Conservation (phyloP, 2,888 invertebrate genomes). For the Drosophila anomalata region DNA sequence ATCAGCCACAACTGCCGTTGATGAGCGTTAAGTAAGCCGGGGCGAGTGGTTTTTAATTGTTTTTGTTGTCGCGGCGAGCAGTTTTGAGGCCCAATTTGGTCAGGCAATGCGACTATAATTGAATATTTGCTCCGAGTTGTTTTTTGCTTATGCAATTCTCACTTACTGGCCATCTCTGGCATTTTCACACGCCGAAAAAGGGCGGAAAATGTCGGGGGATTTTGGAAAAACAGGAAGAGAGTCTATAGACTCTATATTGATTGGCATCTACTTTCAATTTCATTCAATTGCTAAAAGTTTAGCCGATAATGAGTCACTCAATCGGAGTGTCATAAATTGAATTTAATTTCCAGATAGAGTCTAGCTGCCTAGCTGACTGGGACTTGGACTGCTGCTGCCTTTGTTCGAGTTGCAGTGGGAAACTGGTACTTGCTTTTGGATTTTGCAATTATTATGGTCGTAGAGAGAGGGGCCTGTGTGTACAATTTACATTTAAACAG, state of each 20-base stretch:
- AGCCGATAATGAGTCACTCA: constrained; percentile 13
- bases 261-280: constrained; percentile 41
- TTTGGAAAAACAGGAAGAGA: constrained; percentile 21
- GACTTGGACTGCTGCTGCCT: constrained; percentile 20
- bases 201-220: constrained; percentile 5
- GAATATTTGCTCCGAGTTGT: constrained; percentile 26
- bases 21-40: constrained; percentile 67
- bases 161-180: constrained; percentile 13
- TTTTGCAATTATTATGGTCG: constrained; percentile 63
- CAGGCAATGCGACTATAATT: constrained; percentile 44
- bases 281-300: constrained; percentile 11
- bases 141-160: constrained; percentile 65
- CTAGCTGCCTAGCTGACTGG: constrained; percentile 4
- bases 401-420: constrained; percentile 28
- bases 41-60: constrained; percentile 73
- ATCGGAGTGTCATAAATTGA: constrained; percentile 33
- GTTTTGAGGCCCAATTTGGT: constrained; percentile 44
- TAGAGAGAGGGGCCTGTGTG: background rate
- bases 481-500: constrained; percentile 19
- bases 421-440: constrained; percentile 61
- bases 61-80: constrained; percentile 60
- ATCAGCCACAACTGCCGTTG: constrained; percentile 55
- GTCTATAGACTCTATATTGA: constrained; percentile 5
- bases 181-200: constrained; percentile 46
- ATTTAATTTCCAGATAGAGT: constrained; percentile 35